phyloP scores from a whole-genome alignment of 2,888 invertebrate genomes.

The Andricus curvator region DNA sequence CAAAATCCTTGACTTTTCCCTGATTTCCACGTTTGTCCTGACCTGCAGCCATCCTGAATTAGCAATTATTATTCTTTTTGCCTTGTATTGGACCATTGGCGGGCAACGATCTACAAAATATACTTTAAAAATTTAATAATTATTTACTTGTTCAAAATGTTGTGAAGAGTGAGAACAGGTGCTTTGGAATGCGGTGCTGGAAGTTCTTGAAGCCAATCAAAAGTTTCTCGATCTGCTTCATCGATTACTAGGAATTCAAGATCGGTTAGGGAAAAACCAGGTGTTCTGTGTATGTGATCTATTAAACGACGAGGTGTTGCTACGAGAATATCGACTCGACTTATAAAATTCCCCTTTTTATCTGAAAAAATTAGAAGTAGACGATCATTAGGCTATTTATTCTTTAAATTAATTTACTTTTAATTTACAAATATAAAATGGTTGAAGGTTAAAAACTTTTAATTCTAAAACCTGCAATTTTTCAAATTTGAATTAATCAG shows the following conservation, averaged over 20 bases:
- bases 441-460: no score
- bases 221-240: slow-evolving; percentile 96
- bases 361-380: slow-evolving; percentile 76
- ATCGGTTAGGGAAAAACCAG: slow-evolving; percentile 86
- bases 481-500: no score
- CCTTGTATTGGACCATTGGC: no score
- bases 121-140: background rate
- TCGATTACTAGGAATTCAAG: slow-evolving; percentile 93
- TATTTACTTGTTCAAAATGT: slow-evolving; percentile 63
- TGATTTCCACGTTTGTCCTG: no score
- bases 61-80: no score
- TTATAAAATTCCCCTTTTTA: slow-evolving; percentile 77
- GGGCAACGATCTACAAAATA: no score
- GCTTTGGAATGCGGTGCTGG: slow-evolving; percentile 74
- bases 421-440: background rate
- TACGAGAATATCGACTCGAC: slow-evolving; percentile 90
- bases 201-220: slow-evolving; percentile 89
- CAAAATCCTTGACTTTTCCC: no score
- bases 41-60: no score
- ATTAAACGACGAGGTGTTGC: slow-evolving; percentile 96
- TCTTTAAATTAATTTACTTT: background rate
- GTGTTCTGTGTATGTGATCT: slow-evolving; percentile 92
- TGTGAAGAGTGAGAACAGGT: slow-evolving; percentile 80
- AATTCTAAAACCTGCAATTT: no score
- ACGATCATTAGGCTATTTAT: background rate